Conservation (phyloP, 1,140 invertebrate genomes). For the Drosophila pseudoobscura region DNA sequence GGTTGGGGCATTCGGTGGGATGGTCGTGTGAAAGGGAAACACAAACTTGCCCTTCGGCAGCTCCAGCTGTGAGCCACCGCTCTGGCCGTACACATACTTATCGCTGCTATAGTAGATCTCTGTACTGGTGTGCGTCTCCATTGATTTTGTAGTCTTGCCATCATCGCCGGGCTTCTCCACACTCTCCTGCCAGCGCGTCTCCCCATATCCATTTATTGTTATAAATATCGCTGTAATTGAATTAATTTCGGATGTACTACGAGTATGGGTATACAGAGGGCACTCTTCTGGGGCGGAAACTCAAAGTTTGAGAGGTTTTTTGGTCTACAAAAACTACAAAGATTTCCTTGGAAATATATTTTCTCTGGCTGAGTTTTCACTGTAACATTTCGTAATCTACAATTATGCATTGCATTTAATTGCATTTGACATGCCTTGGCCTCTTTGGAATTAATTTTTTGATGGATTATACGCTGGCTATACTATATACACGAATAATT, state of each 20-base stretch:
- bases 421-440: constrained; percentile 39
- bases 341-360: too few species aligned
- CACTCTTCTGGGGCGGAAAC: not conserved
- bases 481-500: too few species aligned
- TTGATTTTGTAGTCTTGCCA: constrained; percentile 62
- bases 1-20: constrained; percentile 86
- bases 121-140: constrained; percentile 62
- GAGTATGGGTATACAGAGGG: constrained; percentile 9
- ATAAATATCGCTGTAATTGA: constrained; percentile 84
- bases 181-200: constrained; percentile 85
- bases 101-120: constrained; percentile 73
- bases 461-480: not conserved
- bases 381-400: not conserved
- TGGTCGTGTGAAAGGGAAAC: constrained; percentile 85
- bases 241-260: constrained; percentile 55
- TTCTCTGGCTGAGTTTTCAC: not conserved
- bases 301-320: too few species aligned
- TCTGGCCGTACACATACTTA: constrained; percentile 70
- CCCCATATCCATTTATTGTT: constrained; percentile 85
- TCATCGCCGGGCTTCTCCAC: constrained; percentile 84
- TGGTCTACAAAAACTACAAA: too few species aligned
- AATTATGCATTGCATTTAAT: constrained; percentile 62
- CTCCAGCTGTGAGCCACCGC: constrained; percentile 84
- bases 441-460: constrained; percentile 19
- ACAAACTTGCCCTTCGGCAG: constrained; percentile 85